Conservation (phyloP, 92 coral and sea anemone genomes). For the Galaxea fascicularis region DNA sequence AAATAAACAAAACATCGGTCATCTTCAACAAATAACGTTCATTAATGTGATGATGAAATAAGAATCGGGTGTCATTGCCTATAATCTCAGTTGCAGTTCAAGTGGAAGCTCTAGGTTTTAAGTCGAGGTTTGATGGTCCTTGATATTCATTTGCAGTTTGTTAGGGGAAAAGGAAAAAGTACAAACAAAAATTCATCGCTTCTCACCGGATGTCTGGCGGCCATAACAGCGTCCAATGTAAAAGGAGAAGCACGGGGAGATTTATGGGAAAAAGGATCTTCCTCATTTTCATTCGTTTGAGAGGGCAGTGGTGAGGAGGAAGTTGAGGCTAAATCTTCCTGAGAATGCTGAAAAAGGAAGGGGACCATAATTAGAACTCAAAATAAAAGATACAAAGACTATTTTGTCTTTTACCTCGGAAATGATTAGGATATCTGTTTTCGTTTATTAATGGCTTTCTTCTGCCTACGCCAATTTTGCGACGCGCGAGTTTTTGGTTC, state of each 20-base stretch:
- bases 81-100: no score
- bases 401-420: no score
- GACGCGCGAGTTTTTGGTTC: no score
- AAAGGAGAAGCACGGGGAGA: constrained; percentile 85
- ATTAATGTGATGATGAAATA: not conserved
- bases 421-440: no score
- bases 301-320: constrained; percentile 64
- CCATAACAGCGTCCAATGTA: constrained; percentile 63
- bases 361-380: not conserved
- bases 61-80: not conserved
- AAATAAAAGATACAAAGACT: not conserved
- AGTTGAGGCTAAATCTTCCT: constrained; percentile 45
- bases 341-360: constrained; percentile 17
- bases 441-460: no score
- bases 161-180: not conserved
- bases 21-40: no score
- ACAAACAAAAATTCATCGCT: not conserved
- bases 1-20: not conserved
- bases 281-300: constrained; percentile 27
- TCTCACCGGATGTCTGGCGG: constrained; percentile 62
- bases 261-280: constrained; percentile 54
- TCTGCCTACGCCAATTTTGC: no score
- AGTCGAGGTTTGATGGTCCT: no score
- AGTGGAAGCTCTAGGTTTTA: no score
- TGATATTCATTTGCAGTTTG: not conserved